Conservation (phyloP, 2,113 vertebrate genomes). For the Syrrhaptes paradoxus region DNA sequence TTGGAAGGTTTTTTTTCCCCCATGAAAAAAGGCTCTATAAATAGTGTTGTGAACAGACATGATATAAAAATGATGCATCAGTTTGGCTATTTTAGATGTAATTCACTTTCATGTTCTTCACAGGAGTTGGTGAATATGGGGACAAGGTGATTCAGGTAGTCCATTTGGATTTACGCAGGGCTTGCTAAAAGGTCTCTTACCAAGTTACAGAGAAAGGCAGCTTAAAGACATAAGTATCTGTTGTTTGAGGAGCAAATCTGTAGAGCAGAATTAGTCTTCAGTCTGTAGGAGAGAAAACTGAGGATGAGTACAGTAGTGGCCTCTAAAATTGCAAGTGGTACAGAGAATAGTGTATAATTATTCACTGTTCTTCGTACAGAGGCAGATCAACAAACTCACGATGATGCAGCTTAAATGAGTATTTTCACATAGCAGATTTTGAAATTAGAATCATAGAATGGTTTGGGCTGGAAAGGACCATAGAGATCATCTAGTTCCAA, state of each 20-base stretch:
- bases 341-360: neutral
- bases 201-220: neutral
- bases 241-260: neutral
- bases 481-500: too few species aligned
- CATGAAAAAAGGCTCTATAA: neutral
- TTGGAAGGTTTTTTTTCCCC: neutral
- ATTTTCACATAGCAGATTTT: neutral
- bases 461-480: too few species aligned
- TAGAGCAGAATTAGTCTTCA: neutral
- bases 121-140: neutral
- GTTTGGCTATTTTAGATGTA: neutral
- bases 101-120: neutral
- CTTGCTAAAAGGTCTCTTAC: neutral
- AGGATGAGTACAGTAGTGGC: neutral
- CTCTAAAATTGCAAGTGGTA: neutral
- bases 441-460: neutral
- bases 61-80: accelerated
- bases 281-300: neutral
- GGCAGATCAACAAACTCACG: neutral
- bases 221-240: neutral
- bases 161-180: neutral
- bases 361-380: neutral
- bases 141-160: neutral
- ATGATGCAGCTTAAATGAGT: neutral
- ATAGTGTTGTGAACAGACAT: neutral